These are phyloP conservation scores for Helarctos malayanus DNA, from an alignment of 2,797 vertebrate genomes.

Conservation along the genomic window DNA sequence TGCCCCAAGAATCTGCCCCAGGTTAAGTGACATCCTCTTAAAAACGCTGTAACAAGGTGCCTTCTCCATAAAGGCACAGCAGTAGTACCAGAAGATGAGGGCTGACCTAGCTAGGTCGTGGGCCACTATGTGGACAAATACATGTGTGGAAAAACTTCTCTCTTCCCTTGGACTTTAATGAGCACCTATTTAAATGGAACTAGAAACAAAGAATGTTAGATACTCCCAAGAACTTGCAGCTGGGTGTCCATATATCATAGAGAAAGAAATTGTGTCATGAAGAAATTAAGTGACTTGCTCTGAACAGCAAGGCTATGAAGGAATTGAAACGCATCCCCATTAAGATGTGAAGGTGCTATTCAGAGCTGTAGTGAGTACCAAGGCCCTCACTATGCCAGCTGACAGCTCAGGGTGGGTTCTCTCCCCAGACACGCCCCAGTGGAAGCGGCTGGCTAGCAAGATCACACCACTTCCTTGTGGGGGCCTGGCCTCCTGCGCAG, in stretches of 20 bases:
- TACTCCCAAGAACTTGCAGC: neutral
- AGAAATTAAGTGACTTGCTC: neutral
- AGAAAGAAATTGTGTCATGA: neutral
- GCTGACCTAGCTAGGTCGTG: neutral
- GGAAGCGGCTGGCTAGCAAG: neutral
- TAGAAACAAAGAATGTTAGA: neutral
- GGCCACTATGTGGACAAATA: neutral
- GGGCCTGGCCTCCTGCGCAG: neutral
- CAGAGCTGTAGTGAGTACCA: neutral
- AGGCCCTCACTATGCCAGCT: neutral
- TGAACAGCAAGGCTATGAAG: neutral
- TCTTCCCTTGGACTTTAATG: neutral
- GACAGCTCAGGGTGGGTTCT: neutral
- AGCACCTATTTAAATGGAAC: neutral
- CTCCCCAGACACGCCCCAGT: neutral
- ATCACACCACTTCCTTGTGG: neutral
- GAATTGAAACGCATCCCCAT: neutral
- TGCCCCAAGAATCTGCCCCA: neutral
- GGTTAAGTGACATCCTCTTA: neutral
- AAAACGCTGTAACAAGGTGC: neutral
- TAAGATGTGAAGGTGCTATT: neutral
- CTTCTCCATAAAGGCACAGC: neutral
- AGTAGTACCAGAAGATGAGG: neutral
- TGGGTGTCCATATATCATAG: neutral
- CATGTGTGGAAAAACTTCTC: neutral